Evolutionary conservation across 30 jellyfish, hydroid and myxozoan species (phyloP).

Genomic region (Mastigias papua): DNA sequence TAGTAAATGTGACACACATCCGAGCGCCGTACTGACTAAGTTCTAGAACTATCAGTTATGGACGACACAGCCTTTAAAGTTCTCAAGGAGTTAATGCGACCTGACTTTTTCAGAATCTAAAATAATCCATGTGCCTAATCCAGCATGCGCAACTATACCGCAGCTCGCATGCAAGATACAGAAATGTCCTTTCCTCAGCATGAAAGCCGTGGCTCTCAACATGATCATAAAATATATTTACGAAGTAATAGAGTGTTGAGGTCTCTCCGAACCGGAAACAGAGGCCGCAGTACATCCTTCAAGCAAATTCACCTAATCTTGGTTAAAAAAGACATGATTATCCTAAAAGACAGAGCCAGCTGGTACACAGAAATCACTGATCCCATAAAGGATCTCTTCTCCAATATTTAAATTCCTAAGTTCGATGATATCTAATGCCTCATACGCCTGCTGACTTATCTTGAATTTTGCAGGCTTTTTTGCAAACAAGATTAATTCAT

Average conservation of each 20-base stretch:
- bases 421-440: neutral
- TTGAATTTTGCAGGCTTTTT: neutral
- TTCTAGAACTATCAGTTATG: neutral
- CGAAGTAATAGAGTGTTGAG: neutral
- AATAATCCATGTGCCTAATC: neutral
- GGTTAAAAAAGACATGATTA: neutral
- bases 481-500: neutral
- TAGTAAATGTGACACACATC: neutral
- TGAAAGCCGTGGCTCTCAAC: neutral
- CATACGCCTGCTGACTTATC: neutral
- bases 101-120: neutral
- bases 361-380: constrained; percentile 1
- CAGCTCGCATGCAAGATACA: neutral
- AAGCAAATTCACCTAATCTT: neutral
- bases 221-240: neutral
- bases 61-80: neutral
- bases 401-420: neutral
- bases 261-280: constrained; percentile 3
- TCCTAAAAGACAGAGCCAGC: neutral
- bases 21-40: neutral
- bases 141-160: neutral
- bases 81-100: neutral
- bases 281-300: neutral
- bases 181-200: neutral
- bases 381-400: neutral